These are phyloP conservation scores for Danio aesculapii DNA, from an alignment of 2,797 vertebrate species.

Conservation along the genomic window DNA sequence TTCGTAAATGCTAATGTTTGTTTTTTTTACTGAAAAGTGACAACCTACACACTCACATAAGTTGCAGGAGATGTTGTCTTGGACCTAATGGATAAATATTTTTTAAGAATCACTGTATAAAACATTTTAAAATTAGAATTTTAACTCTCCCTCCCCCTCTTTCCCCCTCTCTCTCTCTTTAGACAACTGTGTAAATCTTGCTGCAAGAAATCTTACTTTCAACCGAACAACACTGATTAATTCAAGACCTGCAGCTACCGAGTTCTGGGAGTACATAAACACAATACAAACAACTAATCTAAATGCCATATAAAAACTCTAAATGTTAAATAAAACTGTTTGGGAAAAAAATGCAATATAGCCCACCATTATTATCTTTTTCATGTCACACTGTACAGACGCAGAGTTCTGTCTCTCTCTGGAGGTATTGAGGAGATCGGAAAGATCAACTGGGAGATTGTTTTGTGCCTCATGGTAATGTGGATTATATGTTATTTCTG, in stretches of 20 bases:
- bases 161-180: neutral
- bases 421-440: constrained; percentile 75
- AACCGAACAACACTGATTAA: constrained; percentile 60
- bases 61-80: too few species aligned
- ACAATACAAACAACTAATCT: too few species aligned
- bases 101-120: too few species aligned
- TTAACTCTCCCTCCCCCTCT: too few species aligned
- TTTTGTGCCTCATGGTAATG: too few species aligned
- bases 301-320: too few species aligned
- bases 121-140: too few species aligned
- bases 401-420: constrained; percentile 74
- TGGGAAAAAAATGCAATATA: neutral
- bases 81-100: too few species aligned
- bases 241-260: constrained; percentile 71
- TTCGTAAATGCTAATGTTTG: too few species aligned
- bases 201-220: constrained; percentile 58
- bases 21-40: too few species aligned
- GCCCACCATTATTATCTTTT: neutral
- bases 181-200: constrained; percentile 72
- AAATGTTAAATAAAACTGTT: neutral
- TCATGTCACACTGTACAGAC: constrained; percentile 59
- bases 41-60: too few species aligned
- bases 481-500: too few species aligned
- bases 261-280: constrained; percentile 80
- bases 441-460: neutral